Percentiles rank a stretch among this genome's conserved stretches.
These are phyloP conservation scores for Pandemis heparana DNA, from an alignment of 2,888 invertebrate species.

Conservation along the genomic window DNA sequence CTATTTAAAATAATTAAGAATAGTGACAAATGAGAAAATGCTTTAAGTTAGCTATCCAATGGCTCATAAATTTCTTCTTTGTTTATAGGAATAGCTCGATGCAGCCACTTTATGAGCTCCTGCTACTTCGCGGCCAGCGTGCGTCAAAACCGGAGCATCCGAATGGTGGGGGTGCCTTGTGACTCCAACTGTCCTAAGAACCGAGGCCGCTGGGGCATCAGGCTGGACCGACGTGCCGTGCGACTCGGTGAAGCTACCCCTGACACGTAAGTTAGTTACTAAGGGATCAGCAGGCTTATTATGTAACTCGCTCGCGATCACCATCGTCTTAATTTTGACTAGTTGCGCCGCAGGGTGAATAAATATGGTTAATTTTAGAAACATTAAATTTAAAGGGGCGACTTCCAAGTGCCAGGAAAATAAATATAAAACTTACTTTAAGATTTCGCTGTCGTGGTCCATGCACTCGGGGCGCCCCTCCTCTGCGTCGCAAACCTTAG, in stretches of 20 bases:
- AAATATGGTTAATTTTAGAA: too few relatives aligned
- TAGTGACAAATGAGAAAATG: not conserved
- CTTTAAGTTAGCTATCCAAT: not conserved
- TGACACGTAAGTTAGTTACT: slow-evolving; percentile 82
- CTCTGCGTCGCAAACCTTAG: too few relatives aligned
- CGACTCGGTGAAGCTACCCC: slow-evolving; percentile 90
- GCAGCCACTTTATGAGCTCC: slow-evolving; percentile 92
- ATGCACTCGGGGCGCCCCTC: too few relatives aligned
- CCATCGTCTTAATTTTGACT: too few relatives aligned
- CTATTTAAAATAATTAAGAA: not conserved
- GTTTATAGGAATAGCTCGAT: slow-evolving; percentile 87
- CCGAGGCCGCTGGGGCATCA: slow-evolving; percentile 72
- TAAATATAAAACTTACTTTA: too few relatives aligned
- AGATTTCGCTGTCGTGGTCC: too few relatives aligned
- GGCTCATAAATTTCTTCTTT: not conserved
- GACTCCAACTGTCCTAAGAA: slow-evolving; percentile 86
- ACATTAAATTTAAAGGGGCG: too few relatives aligned
- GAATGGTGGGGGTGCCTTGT: slow-evolving; percentile 88
- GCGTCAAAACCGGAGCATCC: slow-evolving; percentile 75
- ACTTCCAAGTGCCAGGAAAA: too few relatives aligned
- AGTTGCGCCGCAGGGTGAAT: too few relatives aligned
- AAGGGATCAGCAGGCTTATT: too few relatives aligned
- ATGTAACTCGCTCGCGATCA: too few relatives aligned
- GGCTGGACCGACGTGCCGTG: slow-evolving; percentile 69
- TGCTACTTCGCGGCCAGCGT: slow-evolving; percentile 91